Percentiles rank a stretch among this genome's conserved stretches.
phyloP scores from a whole-genome alignment of 2,888 invertebrate genomes.

The Abrostola triplasia region DNA sequence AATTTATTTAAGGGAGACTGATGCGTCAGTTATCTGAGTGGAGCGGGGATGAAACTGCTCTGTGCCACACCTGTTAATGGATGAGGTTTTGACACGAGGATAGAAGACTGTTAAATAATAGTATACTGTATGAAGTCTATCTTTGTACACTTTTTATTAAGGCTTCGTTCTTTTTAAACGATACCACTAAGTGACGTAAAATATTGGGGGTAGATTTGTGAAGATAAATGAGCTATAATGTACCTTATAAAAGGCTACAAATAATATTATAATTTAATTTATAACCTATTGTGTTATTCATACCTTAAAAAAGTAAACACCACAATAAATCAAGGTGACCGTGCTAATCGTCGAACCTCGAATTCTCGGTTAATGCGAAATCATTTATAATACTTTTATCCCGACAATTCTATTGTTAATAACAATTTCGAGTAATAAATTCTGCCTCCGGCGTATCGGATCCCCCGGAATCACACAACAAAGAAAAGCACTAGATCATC shows the following conservation, averaged over 20 bases:
- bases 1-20: neutral
- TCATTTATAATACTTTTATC: conserved; percentile 63
- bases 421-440: conserved; percentile 69
- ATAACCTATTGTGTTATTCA: conserved; percentile 39
- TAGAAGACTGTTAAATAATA: no score
- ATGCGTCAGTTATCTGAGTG: neutral
- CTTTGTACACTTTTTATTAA: neutral
- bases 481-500: conserved; percentile 79
- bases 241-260: conserved; percentile 35
- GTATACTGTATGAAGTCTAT: neutral
- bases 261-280: conserved; percentile 40
- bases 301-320: conserved; percentile 46
- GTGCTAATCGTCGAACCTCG: conserved; percentile 64
- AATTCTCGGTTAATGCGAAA: conserved; percentile 58
- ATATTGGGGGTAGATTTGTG: conserved; percentile 5
- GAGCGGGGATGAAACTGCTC: neutral
- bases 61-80: neutral
- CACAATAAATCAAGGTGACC: conserved; percentile 55
- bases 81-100: neutral
- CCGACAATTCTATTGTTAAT: conserved; percentile 62
- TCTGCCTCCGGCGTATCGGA: conserved; percentile 70
- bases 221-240: conserved; percentile 30
- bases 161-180: neutral
- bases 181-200: neutral
- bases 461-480: conserved; percentile 77